These are phyloP conservation scores for Syngnathoides biaculeatus DNA, from an alignment of 2,113 vertebrate species.

Conservation along the genomic window DNA sequence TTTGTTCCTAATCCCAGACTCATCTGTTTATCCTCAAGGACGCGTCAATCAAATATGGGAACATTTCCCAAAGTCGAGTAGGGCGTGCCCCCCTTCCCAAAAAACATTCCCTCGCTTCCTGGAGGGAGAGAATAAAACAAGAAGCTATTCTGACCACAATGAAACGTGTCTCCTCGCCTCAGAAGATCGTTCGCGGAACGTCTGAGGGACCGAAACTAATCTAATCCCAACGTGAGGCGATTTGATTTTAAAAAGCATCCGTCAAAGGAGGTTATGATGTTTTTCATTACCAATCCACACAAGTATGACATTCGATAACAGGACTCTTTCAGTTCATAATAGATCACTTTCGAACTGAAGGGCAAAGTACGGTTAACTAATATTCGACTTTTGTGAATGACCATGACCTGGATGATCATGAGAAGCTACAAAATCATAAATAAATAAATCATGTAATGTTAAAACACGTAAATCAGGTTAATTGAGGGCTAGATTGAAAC, in stretches of 20 bases:
- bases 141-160: neutral
- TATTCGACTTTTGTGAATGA: no score
- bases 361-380: no score
- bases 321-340: no score
- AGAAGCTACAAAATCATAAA: no score
- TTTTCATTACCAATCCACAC: no score
- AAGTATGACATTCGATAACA: no score
- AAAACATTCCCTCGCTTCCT: constrained; percentile 23
- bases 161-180: neutral
- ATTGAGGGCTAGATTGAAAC: no score
- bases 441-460: no score
- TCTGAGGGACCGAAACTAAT: neutral
- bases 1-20: constrained; percentile 42
- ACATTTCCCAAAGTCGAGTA: constrained; percentile 35
- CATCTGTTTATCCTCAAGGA: constrained; percentile 49
- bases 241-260: neutral
- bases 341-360: no score
- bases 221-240: neutral
- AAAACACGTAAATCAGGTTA: no score
- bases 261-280: neutral
- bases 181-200: neutral
- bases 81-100: constrained; percentile 29
- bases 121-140: constrained; percentile 12
- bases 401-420: no score
- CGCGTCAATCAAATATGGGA: constrained; percentile 36